phyloP scores from a whole-genome alignment of 2,113 vertebrate genomes.

The Saguinus imperator region DNA sequence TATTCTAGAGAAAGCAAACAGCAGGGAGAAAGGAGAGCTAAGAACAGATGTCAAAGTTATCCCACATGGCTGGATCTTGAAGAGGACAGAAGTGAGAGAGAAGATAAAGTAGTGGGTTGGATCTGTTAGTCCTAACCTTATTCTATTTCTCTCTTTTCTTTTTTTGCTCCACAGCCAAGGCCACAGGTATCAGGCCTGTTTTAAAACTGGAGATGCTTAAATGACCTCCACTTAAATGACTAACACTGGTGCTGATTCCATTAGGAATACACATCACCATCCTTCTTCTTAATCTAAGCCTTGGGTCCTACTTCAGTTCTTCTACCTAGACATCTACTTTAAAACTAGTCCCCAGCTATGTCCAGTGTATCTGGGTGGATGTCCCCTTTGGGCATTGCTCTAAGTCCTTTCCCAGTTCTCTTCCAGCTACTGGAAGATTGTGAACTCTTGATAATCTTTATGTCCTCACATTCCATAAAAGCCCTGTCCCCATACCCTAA shows the following conservation, averaged over 20 bases:
- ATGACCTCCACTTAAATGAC: neutral
- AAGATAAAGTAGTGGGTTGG: neutral
- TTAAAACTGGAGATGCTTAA: neutral
- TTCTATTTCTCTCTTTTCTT: neutral
- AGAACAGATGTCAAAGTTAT: neutral
- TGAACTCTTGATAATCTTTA: neutral
- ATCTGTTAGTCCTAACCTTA: neutral
- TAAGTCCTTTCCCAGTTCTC: neutral
- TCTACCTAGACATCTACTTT: neutral
- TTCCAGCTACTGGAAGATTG: neutral
- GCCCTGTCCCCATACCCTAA: neutral
- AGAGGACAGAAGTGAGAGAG: neutral
- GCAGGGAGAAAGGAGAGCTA: neutral
- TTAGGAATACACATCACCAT: neutral
- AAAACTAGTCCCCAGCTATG: neutral
- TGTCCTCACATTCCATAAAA: neutral
- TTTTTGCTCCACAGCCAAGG: neutral
- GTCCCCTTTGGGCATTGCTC: neutral
- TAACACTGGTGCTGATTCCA: neutral
- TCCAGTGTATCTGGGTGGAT: neutral
- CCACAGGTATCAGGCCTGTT: neutral
- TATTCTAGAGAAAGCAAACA: neutral
- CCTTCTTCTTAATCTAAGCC: neutral
- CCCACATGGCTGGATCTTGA: neutral
- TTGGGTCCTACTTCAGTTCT: neutral